Conservation (phyloP, 2,113 vertebrate species). For the Leucoraja erinaceus region DNA sequence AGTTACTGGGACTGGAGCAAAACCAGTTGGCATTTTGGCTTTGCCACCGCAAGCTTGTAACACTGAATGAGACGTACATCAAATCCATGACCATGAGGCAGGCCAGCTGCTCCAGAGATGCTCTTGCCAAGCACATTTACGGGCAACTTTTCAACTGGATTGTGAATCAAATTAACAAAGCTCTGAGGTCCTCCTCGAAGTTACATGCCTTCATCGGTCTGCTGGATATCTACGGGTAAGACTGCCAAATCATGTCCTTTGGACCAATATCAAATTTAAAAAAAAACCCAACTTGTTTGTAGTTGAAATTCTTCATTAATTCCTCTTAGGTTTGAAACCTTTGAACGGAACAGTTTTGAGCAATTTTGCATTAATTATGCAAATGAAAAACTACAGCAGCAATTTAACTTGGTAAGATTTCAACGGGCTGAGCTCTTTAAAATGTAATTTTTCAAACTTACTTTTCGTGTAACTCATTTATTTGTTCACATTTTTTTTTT, state of each 20-base stretch:
- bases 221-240: constrained; percentile 67
- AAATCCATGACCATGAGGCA: constrained; percentile 62
- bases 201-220: constrained; percentile 58
- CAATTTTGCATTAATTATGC: constrained; percentile 75
- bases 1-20: constrained; percentile 57
- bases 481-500: neutral
- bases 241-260: neutral
- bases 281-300: neutral
- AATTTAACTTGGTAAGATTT: constrained; percentile 66
- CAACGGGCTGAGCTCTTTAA: neutral
- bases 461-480: no score
- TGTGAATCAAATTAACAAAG: constrained; percentile 59
- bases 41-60: constrained; percentile 61
- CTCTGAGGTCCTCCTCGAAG: constrained; percentile 49
- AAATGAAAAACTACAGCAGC: constrained; percentile 71
- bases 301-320: constrained; percentile 19
- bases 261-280: neutral
- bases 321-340: constrained; percentile 64
- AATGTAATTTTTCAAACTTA: neutral
- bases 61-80: constrained; percentile 59
- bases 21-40: constrained; percentile 63
- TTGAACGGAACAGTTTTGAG: constrained; percentile 71
- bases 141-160: constrained; percentile 63
- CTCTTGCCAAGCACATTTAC: constrained; percentile 63
- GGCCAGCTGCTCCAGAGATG: constrained; percentile 52